phyloP scores from a whole-genome alignment of 2,888 invertebrate species.

The Dicyrtomina minuta region DNA sequence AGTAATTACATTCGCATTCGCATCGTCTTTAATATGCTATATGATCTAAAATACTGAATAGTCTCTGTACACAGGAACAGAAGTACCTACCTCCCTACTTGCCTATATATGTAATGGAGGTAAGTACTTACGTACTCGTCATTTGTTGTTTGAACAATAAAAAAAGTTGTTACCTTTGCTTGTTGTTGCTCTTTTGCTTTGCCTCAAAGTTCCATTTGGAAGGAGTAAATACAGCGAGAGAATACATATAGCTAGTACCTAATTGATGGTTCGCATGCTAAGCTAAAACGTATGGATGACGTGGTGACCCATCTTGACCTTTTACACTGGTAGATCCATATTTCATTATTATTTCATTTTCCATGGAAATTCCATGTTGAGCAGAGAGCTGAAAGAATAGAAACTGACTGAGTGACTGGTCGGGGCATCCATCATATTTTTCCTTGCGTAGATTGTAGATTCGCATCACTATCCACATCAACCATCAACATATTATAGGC shows the following conservation, averaged over 20 bases:
- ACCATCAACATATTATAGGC: too few relatives aligned
- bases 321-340: conserved; percentile 7
- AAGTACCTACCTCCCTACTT: too few relatives aligned
- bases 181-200: too few relatives aligned
- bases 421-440: too few relatives aligned
- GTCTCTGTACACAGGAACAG: too few relatives aligned
- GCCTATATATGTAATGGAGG: not conserved
- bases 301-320: conserved; percentile 39
- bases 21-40: too few relatives aligned
- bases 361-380: not conserved
- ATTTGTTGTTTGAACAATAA: not conserved
- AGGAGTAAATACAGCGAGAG: too few relatives aligned
- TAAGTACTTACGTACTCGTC: not conserved
- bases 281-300: conserved; percentile 24
- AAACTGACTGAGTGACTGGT: not conserved
- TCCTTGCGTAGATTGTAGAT: not conserved
- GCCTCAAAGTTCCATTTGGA: too few relatives aligned
- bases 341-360: conserved; percentile 1
- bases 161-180: conserved; percentile 21
- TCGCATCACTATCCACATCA: too few relatives aligned
- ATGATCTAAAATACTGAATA: too few relatives aligned
- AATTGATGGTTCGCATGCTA: conserved; percentile 41
- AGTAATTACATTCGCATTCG: too few relatives aligned
- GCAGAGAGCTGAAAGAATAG: not conserved
- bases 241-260: too few relatives aligned